A percentile compares a stretch with the other conserved stretches of the same genome.
phyloP scores from a whole-genome alignment of 2,888 invertebrate species.

The Corbicula japonica region DNA sequence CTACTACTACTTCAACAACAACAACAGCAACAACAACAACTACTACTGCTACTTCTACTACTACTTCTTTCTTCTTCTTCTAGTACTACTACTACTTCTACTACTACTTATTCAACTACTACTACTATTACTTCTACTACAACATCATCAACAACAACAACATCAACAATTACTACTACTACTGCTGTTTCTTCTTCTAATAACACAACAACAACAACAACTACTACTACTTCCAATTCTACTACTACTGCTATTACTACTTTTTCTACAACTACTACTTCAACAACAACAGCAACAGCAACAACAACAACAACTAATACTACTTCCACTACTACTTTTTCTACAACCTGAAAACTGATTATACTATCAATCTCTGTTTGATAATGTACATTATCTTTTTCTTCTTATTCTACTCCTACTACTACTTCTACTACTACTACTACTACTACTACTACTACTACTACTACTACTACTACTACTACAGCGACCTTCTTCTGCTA shows the following conservation, averaged over 20 bases:
- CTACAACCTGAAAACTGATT: background rate
- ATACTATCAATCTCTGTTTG: background rate
- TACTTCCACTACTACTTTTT: background rate
- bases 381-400: background rate
- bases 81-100: too few species aligned
- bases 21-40: slow-evolving; percentile 16
- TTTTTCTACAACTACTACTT: too few species aligned
- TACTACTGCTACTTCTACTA: slow-evolving; percentile 24
- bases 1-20: slow-evolving; percentile 22
- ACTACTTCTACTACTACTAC: slow-evolving; percentile 28
- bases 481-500: slow-evolving; percentile 10
- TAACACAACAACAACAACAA: too few species aligned
- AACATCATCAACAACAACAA: too few species aligned
- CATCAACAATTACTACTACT: too few species aligned
- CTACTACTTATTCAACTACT: too few species aligned
- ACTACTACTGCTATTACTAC: too few species aligned
- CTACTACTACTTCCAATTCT: too few species aligned
- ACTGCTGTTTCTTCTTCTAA: too few species aligned
- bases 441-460: slow-evolving; percentile 31
- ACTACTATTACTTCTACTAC: background rate
- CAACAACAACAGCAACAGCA: background rate
- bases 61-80: too few species aligned
- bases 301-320: slow-evolving; percentile 3
- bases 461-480: slow-evolving; percentile 28
- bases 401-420: slow-evolving; percentile 3